Evolutionary conservation across 2,113 vertebrate genomes (phyloP).

Genomic region (Mobula hypostoma): DNA sequence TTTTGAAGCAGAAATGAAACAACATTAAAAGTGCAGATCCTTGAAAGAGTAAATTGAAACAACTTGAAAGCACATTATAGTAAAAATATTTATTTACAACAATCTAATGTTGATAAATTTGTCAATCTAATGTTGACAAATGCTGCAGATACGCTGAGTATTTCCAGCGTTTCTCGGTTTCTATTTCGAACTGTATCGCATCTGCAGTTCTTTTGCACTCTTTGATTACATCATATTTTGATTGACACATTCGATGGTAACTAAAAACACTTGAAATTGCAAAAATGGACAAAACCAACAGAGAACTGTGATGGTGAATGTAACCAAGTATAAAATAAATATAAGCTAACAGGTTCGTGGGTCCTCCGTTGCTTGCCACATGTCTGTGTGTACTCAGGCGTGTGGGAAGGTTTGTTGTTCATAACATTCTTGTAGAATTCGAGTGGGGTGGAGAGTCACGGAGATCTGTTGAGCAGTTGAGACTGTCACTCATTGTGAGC

Average conservation of each 20-base stretch:
- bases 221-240: neutral
- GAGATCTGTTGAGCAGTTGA: neutral
- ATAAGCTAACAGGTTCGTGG: neutral
- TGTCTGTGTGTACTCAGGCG: neutral
- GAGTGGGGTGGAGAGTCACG: too few relatives aligned
- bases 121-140: too few relatives aligned
- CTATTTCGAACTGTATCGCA: too few relatives aligned
- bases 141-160: too few relatives aligned
- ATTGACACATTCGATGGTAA: neutral
- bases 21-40: conserved; percentile 26
- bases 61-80: neutral
- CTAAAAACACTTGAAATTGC: neutral
- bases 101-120: too few relatives aligned
- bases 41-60: neutral
- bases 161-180: too few relatives aligned
- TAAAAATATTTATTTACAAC: neutral
- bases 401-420: too few relatives aligned
- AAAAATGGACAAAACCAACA: neutral
- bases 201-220: too few relatives aligned
- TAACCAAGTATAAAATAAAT: neutral
- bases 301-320: neutral
- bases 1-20: conserved; percentile 42
- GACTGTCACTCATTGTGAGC: neutral
- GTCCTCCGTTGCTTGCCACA: neutral
- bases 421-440: too few relatives aligned